phyloP scores from a whole-genome alignment of 2,113 vertebrate genomes.

The Petaurus breviceps region DNA sequence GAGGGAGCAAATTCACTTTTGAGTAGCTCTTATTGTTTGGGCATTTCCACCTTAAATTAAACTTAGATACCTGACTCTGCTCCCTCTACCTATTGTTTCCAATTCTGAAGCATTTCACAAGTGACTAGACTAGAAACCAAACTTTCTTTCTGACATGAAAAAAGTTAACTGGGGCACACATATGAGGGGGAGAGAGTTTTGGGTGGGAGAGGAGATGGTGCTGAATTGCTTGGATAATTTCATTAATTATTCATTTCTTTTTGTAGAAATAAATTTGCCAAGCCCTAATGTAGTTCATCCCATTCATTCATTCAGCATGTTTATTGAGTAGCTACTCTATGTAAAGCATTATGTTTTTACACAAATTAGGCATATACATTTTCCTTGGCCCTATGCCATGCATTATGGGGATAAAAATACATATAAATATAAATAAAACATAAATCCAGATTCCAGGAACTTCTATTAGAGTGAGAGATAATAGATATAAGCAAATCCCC shows the following conservation, averaged over 20 bases:
- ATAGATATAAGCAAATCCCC: not conserved
- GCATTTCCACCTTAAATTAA: not conserved
- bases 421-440: not conserved
- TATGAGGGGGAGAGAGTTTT: not conserved
- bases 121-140: not conserved
- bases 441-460: not conserved
- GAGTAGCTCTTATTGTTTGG: not conserved
- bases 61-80: not conserved
- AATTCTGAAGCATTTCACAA: not conserved
- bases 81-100: not conserved
- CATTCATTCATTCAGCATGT: not conserved
- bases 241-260: not conserved
- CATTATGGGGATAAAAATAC: not conserved
- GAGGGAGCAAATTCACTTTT: not conserved
- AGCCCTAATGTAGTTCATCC: not conserved
- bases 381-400: not conserved
- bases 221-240: not conserved
- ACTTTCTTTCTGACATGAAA: not conserved
- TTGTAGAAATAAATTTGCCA: not conserved
- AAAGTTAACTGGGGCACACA: not conserved
- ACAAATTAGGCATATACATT: not conserved
- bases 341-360: not conserved
- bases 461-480: not conserved
- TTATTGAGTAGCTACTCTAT: not conserved
- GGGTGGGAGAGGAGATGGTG: not conserved